These are phyloP conservation scores for Caenorhabditis elegans DNA, from an alignment of 1,140 invertebrate genomes.

Conservation along the genomic window DNA sequence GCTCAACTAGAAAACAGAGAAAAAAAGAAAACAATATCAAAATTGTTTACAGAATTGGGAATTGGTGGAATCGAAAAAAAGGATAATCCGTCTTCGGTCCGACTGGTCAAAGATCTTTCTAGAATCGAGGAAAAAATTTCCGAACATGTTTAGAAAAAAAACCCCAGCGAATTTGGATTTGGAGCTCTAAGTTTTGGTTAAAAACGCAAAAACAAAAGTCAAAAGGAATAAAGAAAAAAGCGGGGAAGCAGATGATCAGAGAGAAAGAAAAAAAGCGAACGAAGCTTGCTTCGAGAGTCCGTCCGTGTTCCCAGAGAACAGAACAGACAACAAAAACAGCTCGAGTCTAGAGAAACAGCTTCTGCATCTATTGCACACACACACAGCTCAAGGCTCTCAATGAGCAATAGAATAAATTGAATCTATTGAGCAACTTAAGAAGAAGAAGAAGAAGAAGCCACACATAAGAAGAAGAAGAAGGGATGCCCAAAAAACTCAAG, in stretches of 20 bases:
- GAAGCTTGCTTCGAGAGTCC: neutral
- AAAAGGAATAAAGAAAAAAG: neutral
- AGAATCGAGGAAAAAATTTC: too few species aligned
- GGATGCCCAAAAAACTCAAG: constrained; percentile 7
- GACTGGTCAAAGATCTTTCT: too few species aligned
- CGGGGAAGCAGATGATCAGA: neutral
- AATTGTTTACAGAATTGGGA: neutral
- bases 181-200: too few species aligned
- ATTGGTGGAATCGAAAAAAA: too few species aligned
- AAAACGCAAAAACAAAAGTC: too few species aligned
- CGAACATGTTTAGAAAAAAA: too few species aligned
- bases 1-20: too few species aligned
- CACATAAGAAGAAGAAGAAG: neutral
- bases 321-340: constrained; percentile 23
- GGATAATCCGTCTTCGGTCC: too few species aligned
- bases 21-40: neutral
- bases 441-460: neutral
- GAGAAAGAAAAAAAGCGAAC: neutral
- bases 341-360: neutral
- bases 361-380: neutral
- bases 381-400: too few species aligned
- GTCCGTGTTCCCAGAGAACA: neutral
- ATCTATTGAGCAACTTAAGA: constrained; percentile 16
- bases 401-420: constrained; percentile 31
- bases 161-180: too few species aligned